phyloP scores from a whole-genome alignment of 2,888 invertebrate species.

The Cephus pulcher region DNA sequence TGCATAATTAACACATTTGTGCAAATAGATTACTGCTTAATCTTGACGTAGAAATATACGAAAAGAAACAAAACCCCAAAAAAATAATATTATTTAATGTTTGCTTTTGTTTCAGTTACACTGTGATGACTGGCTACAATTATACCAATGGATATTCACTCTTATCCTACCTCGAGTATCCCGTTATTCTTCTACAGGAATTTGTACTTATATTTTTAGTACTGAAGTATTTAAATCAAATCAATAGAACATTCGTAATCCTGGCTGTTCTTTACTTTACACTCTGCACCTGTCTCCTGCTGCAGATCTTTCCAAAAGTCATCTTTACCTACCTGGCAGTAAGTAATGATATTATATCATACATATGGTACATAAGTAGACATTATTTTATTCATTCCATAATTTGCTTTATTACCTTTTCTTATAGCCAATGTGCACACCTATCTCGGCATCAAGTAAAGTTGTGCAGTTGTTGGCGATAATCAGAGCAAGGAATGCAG shows the following conservation, averaged over 20 bases:
- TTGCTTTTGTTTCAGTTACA: constrained; percentile 74
- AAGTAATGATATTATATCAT: constrained; percentile 58
- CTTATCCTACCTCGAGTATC: constrained; percentile 86
- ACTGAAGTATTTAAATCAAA: constrained; percentile 74
- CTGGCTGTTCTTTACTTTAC: constrained; percentile 60
- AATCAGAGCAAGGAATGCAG: constrained; percentile 76
- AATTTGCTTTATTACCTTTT: constrained; percentile 8
- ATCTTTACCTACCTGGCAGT: constrained; percentile 75
- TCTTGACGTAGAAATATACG: not conserved
- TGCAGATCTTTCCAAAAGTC: constrained; percentile 66
- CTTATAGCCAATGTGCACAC: constrained; percentile 79
- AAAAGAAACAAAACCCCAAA: not conserved
- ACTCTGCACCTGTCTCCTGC: constrained; percentile 58
- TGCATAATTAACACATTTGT: not conserved
- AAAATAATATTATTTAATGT: not conserved
- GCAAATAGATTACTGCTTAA: not conserved
- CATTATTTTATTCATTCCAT: not conserved
- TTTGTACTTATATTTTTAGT: constrained; percentile 79
- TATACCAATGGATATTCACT: constrained; percentile 79
- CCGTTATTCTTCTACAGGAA: constrained; percentile 82
- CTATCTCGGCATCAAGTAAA: constrained; percentile 87
- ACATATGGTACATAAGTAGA: not conserved
- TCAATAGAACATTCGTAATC: constrained; percentile 65
- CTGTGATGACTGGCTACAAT: constrained; percentile 85
- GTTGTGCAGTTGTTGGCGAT: constrained; percentile 83